phyloP scores from a whole-genome alignment of 2,113 vertebrate genomes.

The Elaphurus davidianus region DNA sequence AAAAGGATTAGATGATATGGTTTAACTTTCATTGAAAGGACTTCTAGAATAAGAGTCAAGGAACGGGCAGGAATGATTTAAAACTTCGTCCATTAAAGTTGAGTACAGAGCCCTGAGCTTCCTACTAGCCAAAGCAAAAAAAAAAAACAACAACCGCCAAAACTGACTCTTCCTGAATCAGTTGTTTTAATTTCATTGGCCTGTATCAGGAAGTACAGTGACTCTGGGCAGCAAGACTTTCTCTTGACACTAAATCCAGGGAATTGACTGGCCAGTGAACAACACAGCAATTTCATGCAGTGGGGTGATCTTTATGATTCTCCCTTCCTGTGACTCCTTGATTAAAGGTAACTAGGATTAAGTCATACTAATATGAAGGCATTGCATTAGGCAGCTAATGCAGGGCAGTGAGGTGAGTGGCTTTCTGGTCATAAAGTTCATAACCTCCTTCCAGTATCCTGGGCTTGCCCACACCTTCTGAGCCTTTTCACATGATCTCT shows the following conservation, averaged over 20 bases:
- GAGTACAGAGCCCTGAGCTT: neutral
- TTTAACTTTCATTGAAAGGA: constrained; percentile 32
- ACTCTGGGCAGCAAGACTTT: neutral
- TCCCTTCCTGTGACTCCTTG: neutral
- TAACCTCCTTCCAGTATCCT: neutral
- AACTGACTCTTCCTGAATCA: neutral
- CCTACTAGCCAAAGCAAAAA: neutral
- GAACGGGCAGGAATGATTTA: neutral
- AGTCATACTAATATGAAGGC: neutral
- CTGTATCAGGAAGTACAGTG: neutral
- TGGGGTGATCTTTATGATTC: neutral
- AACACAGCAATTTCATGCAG: neutral
- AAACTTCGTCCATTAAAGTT: neutral
- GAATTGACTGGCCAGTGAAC: neutral
- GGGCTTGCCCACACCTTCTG: neutral
- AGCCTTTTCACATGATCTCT: neutral
- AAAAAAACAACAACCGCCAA: neutral
- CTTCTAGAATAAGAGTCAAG: constrained; percentile 24
- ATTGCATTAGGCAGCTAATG: neutral
- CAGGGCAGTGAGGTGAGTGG: neutral
- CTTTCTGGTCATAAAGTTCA: neutral
- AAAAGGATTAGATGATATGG: constrained; percentile 21
- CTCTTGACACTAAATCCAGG: neutral
- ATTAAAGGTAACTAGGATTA: neutral
- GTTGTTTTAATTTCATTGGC: neutral